Evolutionary conservation across 2,888 invertebrate species (phyloP).

Genomic region (Himalopsyche tibetana): DNA sequence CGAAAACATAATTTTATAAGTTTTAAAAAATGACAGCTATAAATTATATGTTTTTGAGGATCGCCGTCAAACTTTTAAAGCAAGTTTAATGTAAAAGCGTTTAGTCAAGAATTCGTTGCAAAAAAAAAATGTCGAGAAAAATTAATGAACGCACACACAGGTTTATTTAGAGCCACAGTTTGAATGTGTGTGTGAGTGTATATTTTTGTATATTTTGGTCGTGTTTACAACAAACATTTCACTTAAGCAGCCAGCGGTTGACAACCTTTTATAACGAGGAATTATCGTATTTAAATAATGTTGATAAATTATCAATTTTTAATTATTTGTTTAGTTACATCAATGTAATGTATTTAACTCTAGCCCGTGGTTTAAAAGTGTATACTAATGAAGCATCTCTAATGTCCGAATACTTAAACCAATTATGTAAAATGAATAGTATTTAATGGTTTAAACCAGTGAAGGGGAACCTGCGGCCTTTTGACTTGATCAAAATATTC

Average conservation of each 20-base stretch:
- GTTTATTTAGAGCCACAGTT: neutral
- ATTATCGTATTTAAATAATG: no score
- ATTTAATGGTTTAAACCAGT: no score
- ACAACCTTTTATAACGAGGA: neutral
- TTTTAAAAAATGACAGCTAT: constrained; percentile 18
- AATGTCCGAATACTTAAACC: no score
- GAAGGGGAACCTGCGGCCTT: no score
- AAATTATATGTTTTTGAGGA: neutral
- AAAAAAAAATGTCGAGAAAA: neutral
- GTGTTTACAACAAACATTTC: constrained; percentile 26
- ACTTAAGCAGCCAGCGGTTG: neutral
- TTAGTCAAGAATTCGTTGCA: neutral
- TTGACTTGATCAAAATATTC: no score
- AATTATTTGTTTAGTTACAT: no score
- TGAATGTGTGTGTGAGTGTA: neutral
- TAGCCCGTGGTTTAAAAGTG: no score
- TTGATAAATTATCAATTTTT: no score
- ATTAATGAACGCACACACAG: constrained; percentile 2
- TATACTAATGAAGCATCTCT: no score
- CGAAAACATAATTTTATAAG: neutral
- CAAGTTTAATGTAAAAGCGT: constrained; percentile 19
- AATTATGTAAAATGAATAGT: no score
- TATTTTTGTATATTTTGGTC: constrained; percentile 34
- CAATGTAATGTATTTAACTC: no score
- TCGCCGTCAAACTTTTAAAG: neutral